Evolutionary conservation across 2,113 vertebrate genomes (phyloP), one percentile per base, ranked within the genome.

Genomic region (Limanda limanda): DNA sequence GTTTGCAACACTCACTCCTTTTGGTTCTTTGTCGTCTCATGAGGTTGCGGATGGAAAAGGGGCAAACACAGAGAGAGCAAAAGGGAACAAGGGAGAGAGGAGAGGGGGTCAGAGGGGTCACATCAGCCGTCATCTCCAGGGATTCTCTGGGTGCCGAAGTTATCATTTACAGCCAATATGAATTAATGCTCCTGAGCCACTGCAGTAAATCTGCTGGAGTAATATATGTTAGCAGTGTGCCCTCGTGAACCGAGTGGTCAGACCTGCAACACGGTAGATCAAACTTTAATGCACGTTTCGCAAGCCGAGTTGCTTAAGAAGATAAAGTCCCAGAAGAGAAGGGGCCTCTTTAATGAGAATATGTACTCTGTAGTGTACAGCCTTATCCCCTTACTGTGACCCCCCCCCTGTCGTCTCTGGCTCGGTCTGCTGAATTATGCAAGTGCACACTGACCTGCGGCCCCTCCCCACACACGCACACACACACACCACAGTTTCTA

Each of bases 321-420:
- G 79, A 86, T 78, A 69, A 79, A 60, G 59, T 60, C 74, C 66
- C 71, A 13, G 20, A 70, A 62, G 65, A 58, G 47, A 81, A 79
- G 31, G 63, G 69, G 73, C 65, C 75, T 85, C 81, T 86, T 86
- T 76, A 79, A 79, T 78, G 71, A 31, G 56, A 79, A 72, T 72
- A 54, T 85, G 62, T 45, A 25, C 75, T 85, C 75, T 81, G 60
- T 79, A 71, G 74, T 82, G 73, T 70, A 78, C 74, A 79, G 74
- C 61, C 68, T 83, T 79, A 85, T 85, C 77, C 73, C 71, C 72
- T 78, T 74, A 82, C 80, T 74, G 63, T 57, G 70, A 82, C 67
- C 65, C 76, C 62, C 62, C 51, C 23, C 37, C 37, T 45, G 55
- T 42, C 42, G 71, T 81, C 59, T 87, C 68, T 27, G 37, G 63